phyloP scores from a whole-genome alignment of 2,113 vertebrate species.

The Paracanthobrama guichenoti region DNA sequence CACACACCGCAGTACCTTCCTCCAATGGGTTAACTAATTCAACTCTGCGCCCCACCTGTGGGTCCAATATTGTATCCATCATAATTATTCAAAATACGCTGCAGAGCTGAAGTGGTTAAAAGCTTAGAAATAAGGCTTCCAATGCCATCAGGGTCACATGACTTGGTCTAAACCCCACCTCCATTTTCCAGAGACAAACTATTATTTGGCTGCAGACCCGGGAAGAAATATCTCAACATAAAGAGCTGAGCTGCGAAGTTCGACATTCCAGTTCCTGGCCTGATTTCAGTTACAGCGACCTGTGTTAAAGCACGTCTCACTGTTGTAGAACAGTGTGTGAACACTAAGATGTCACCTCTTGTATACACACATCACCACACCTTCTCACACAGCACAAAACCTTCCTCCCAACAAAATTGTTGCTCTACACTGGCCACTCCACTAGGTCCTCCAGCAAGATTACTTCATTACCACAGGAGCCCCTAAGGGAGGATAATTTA shows the following conservation, averaged over 20 bases:
- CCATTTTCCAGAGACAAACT: constrained; percentile 33
- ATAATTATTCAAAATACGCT: too few relatives aligned
- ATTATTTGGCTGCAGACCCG: constrained; percentile 5
- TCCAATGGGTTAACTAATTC: neutral
- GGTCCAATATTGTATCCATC: too few relatives aligned
- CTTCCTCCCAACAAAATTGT: constrained; percentile 58
- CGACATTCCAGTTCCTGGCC: neutral
- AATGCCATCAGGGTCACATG: neutral
- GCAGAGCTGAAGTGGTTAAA: too few relatives aligned
- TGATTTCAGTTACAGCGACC: neutral
- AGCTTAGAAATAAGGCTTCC: neutral
- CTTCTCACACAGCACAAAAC: constrained; percentile 38
- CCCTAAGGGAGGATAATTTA: constrained; percentile 56
- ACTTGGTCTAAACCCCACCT: constrained; percentile 7
- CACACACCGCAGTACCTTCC: neutral
- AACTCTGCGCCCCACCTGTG: too few relatives aligned
- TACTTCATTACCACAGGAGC: constrained; percentile 52
- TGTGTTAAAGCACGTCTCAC: constrained; percentile 19
- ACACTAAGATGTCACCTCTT: constrained; percentile 51
- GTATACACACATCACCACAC: constrained; percentile 62
- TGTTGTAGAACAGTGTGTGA: constrained; percentile 4
- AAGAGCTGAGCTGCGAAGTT: constrained; percentile 27
- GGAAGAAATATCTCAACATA: neutral
- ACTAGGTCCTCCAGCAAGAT: constrained; percentile 45
- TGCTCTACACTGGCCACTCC: constrained; percentile 62